Conservation (phyloP, 2,113 vertebrate species). For the Felis catus region F.catus_Fca126_mat1.0 CM031425.1:58641001-58641500, state of each 20-base stretch:
- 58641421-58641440: background rate
- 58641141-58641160: background rate
- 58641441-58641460: fast-evolving
- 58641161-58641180: background rate
- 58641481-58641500: fast-evolving
- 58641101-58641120: background rate
- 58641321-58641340: background rate
- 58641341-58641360: background rate
- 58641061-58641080: background rate
- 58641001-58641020: fast-evolving
- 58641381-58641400: background rate
- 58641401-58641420: background rate
- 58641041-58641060: fast-evolving
- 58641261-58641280: fast-evolving
- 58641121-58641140: background rate
- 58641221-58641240: background rate
- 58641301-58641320: background rate
- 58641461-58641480: background rate
- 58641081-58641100: background rate
- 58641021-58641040: fast-evolving
- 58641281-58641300: background rate
- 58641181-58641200: background rate
- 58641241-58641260: background rate
- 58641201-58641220: background rate
- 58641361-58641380: background rate